phyloP scores from a whole-genome alignment of 2,113 vertebrate genomes.

The Gallinago media region DNA sequence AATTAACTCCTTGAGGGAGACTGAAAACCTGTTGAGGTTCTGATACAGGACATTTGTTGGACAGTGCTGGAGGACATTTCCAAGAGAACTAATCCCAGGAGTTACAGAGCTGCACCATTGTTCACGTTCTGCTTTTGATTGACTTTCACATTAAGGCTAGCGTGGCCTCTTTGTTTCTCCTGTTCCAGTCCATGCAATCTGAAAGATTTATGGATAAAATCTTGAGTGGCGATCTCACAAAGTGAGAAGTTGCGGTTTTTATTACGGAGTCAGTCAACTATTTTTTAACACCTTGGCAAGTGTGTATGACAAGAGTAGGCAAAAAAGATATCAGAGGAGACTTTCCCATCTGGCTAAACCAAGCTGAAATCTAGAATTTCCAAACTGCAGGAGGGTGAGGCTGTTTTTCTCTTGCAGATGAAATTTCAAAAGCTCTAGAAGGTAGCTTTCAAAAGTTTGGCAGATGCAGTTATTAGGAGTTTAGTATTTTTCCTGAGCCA shows the following conservation, averaged over 20 bases:
- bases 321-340: not conserved
- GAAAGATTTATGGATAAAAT: not conserved
- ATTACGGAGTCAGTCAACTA: not conserved
- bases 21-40: not conserved
- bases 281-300: constrained; percentile 10
- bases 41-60: not conserved
- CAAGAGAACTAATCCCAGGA: not conserved
- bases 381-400: not conserved
- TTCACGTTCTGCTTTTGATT: not conserved
- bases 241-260: not conserved
- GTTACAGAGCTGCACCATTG: not conserved
- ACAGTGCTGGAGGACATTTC: not conserved
- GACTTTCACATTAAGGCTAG: not conserved
- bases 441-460: not conserved
- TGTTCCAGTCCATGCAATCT: not conserved
- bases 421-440: constrained; percentile 3
- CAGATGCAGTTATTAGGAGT: not conserved
- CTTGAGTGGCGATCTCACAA: not conserved
- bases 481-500: not conserved
- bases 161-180: not conserved
- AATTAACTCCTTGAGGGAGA: not conserved
- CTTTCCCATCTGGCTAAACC: not conserved
- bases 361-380: not conserved
- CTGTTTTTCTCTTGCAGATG: not conserved
- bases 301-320: not conserved